A percentile compares a stretch with the other conserved stretches of the same genome.
These are phyloP conservation scores for Craseonycteris thonglongyai DNA, from an alignment of 2,113 vertebrate species.

Conservation along the genomic window DNA sequence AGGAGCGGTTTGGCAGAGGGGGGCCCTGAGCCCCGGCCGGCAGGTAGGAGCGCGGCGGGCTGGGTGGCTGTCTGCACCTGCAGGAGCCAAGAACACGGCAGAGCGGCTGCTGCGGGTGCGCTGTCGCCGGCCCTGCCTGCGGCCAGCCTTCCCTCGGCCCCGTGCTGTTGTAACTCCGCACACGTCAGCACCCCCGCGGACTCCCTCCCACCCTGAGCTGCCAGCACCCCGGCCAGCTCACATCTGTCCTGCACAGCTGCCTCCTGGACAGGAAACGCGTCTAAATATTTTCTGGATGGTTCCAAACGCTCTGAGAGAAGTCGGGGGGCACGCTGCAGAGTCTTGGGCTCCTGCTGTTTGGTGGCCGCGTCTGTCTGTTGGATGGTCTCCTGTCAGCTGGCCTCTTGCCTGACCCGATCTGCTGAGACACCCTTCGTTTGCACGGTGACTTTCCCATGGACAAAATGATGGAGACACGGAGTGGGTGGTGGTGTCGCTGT, in stretches of 20 bases:
- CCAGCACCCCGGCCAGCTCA: background rate
- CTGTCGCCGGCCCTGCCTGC: too few relatives aligned
- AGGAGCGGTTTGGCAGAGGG: accelerated
- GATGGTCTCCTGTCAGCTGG: accelerated
- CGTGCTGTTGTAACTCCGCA: too few relatives aligned
- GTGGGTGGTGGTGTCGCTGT: accelerated
- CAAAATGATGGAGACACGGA: accelerated
- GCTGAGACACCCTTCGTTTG: accelerated
- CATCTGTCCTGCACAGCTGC: background rate
- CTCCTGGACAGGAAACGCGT: background rate
- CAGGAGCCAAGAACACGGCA: too few relatives aligned
- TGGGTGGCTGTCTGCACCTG: accelerated
- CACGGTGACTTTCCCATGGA: accelerated
- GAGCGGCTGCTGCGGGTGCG: too few relatives aligned
- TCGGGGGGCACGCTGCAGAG: accelerated
- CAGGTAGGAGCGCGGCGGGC: too few relatives aligned
- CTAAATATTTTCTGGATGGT: background rate
- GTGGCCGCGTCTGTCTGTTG: accelerated
- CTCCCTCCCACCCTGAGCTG: background rate
- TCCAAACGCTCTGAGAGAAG: background rate
- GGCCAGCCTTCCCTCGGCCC: too few relatives aligned
- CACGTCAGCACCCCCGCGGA: accelerated
- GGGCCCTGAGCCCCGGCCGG: accelerated
- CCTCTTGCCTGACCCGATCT: background rate
- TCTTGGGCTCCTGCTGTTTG: background rate